phyloP scores from a whole-genome alignment of 2,113 vertebrate species.

The Chiloscyllium plagiosum region DNA sequence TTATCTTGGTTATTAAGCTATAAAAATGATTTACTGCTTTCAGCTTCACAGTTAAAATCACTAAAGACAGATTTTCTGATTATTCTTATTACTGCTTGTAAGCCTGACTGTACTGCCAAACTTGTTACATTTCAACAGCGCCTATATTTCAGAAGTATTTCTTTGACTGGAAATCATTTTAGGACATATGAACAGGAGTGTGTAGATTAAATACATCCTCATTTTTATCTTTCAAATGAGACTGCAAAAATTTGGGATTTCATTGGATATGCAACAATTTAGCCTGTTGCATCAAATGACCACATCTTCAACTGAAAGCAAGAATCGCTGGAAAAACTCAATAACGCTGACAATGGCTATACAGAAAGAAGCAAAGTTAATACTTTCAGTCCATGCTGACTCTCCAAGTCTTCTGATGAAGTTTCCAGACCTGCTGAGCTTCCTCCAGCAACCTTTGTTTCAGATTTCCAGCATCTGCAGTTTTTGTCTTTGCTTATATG shows the following conservation, averaged over 20 bases:
- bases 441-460: no score
- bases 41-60: background rate
- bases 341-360: background rate
- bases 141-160: background rate
- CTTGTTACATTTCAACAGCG: background rate
- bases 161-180: background rate
- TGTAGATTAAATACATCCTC: background rate
- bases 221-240: background rate
- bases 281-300: background rate
- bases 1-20: background rate
- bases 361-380: no score
- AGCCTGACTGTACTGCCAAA: background rate
- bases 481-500: no score
- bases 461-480: no score
- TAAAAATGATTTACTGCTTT: no score
- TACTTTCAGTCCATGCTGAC: no score
- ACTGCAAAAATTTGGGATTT: background rate
- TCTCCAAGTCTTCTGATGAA: no score
- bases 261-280: background rate
- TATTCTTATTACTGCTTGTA: background rate
- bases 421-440: no score
- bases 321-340: no score
- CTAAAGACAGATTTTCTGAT: background rate
- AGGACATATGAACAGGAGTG: background rate
- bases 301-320: no score